Conservation (phyloP, 2,888 invertebrate species). For the Conus canariensis region DNA sequence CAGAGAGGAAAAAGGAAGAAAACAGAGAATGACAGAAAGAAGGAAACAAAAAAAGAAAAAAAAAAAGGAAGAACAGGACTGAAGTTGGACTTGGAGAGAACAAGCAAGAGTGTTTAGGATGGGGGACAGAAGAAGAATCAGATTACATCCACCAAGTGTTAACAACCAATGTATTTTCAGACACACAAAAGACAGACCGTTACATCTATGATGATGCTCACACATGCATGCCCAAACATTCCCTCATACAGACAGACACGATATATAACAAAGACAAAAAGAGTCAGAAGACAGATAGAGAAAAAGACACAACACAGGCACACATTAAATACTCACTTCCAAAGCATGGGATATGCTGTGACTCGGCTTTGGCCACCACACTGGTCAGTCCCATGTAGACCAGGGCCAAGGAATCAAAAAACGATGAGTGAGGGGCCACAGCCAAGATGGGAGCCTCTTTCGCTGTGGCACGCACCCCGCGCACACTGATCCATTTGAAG, state of each 20-base stretch:
- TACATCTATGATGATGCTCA: too few species aligned
- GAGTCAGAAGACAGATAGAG: too few species aligned
- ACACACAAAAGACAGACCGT: too few species aligned
- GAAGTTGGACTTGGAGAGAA: too few species aligned
- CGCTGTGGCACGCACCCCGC: conserved; percentile 87
- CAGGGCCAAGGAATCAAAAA: conserved; percentile 91
- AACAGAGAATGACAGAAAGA: neutral
- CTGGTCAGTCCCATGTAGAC: conserved; percentile 88
- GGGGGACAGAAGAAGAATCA: too few species aligned
- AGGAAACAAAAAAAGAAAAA: neutral
- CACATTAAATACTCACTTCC: conserved; percentile 82
- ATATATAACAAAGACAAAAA: too few species aligned
- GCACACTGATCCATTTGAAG: conserved; percentile 88
- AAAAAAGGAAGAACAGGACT: neutral
- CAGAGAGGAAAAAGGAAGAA: neutral
- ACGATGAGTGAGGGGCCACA: conserved; percentile 94
- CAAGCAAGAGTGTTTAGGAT: too few species aligned
- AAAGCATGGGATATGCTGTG: conserved; percentile 89
- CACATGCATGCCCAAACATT: too few species aligned
- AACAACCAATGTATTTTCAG: too few species aligned
- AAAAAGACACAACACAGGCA: neutral
- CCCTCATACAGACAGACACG: too few species aligned
- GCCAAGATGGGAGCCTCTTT: conserved; percentile 91
- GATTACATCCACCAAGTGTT: too few species aligned
- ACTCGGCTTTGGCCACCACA: conserved; percentile 93